Evolutionary conservation across 1,140 invertebrate genomes (phyloP).

Genomic region (Drosophila auraria): DNA sequence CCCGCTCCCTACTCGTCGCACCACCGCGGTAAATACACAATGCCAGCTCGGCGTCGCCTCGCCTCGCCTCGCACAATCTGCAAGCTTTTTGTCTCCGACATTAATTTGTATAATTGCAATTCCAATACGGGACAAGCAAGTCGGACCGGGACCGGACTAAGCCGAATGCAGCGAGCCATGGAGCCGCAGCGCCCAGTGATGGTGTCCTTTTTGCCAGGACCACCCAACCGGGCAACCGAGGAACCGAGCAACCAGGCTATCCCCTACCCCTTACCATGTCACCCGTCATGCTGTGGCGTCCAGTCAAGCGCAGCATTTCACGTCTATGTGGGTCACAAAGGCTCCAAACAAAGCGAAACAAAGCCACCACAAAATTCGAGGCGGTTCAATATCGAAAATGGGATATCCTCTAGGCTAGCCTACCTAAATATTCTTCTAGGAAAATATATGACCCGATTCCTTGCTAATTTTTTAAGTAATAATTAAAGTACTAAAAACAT

Average conservation of each 20-base stretch:
- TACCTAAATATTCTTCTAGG: too few relatives aligned
- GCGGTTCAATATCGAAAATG: constrained; percentile 4
- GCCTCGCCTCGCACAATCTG: constrained; percentile 48
- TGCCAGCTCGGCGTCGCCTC: constrained; percentile 8
- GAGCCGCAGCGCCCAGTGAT: constrained; percentile 2
- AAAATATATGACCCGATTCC: too few relatives aligned
- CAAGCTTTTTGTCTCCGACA: constrained; percentile 57
- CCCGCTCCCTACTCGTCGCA: neutral
- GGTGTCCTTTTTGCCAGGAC: constrained; percentile 9
- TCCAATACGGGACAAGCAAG: constrained; percentile 50
- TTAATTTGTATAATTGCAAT: constrained; percentile 78
- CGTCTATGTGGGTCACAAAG: constrained; percentile 64
- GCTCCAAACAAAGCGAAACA: constrained; percentile 12
- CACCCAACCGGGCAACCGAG: neutral
- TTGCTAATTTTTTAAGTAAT: too few relatives aligned
- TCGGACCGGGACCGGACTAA: constrained; percentile 3
- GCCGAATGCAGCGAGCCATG: constrained; percentile 35
- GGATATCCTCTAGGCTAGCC: constrained; percentile 10
- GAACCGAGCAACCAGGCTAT: neutral
- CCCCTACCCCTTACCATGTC: constrained; percentile 1
- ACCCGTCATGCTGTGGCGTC: constrained; percentile 27
- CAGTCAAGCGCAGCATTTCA: constrained; percentile 52
- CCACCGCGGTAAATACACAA: constrained; percentile 18
- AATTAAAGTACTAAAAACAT: too few relatives aligned
- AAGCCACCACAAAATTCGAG: constrained; percentile 7